Base-by-base conservation (phyloP, 2,797 vertebrate species). In the Scolopax bukidnonensis region DNA sequence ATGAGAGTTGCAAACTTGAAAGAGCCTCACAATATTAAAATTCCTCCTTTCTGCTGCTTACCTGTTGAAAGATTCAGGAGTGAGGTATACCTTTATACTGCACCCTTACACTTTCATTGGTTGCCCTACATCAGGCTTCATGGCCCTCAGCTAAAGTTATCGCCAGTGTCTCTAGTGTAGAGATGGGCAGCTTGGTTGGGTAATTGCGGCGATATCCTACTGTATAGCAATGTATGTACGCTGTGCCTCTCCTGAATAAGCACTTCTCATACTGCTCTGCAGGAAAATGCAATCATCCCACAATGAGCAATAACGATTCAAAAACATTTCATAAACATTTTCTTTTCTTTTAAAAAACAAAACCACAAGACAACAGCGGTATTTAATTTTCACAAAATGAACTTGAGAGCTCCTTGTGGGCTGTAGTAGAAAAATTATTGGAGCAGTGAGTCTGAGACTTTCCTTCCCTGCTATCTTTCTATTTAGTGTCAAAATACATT, bases 281-380 rank as follows among this genome's bases (percentile, higher is more conserved):
- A 87, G 45, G 41, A 53, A 68, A 83, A 82, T 24, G 16, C 59
- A 81, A 9, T 82, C 76, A 79, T 84, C 48, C 73, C 65, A 63
- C 64, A 88, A n/a, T 68, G 76, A 93, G 51, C 82, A 83, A 60
- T 84, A 95, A 69, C 61, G 65, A 48, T 84, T 61, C 48, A 73
- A 80, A 71, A 87, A 14, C 4, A 6, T 73, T 93, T 92, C 63
- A 89, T 91, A 89, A 96, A 40, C 65, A 38, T 78, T 86, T 28
- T 54, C 10, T 12, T 43, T 51, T 16, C 23, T 53, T 43, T 47
- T 32, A 36, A 77, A 77, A 63, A 33, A 5, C 17, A 64, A 64
- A 64, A 30, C 32, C 84, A 75, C 38, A 69, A 65, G 59, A 51
- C 25, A 79, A 12, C 38, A 54, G 28, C 4, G 17, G 32, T 91